phyloP scores from a whole-genome alignment of 2,888 invertebrate genomes.

The Ectemnius lituratus region DNA sequence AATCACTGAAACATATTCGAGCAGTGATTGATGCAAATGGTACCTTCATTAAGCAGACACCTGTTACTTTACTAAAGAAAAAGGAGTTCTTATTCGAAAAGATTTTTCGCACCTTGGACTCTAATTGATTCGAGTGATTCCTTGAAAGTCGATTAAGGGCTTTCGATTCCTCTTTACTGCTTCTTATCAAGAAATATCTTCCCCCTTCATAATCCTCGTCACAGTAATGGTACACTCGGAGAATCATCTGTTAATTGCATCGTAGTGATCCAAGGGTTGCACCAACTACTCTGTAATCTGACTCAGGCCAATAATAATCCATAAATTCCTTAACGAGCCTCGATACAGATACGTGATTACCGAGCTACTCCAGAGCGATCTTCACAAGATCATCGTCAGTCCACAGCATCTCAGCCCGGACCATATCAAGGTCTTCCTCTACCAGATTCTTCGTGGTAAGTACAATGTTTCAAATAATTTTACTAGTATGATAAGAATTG shows the following conservation, averaged over 20 bases:
- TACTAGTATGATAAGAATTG: background rate
- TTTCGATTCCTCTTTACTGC: slow-evolving; percentile 9
- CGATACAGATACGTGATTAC: slow-evolving; percentile 96
- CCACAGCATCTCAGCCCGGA: slow-evolving; percentile 99
- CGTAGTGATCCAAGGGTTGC: background rate
- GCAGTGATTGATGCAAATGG: too few relatives aligned
- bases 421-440: slow-evolving; percentile 99
- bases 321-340: slow-evolving; percentile 72
- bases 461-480: slow-evolving; percentile 47
- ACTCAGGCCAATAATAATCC: slow-evolving; percentile 37
- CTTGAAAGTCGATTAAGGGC: slow-evolving; percentile 10
- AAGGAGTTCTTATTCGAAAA: background rate
- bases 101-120: slow-evolving; percentile 11
- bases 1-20: too few relatives aligned
- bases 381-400: slow-evolving; percentile 99
- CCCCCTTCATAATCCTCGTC: background rate
- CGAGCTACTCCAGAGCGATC: slow-evolving; percentile 99
- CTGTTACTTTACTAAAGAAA: too few relatives aligned
- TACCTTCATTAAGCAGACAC: too few relatives aligned
- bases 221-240: slow-evolving; percentile 19
- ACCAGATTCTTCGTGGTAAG: slow-evolving; percentile 99
- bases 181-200: slow-evolving; percentile 5
- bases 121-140: slow-evolving; percentile 17
- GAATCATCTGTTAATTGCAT: slow-evolving; percentile 38
- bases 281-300: slow-evolving; percentile 20